These are phyloP conservation scores for Sardina pilchardus DNA, from an alignment of 2,113 vertebrate species.

Conservation along the genomic window DNA sequence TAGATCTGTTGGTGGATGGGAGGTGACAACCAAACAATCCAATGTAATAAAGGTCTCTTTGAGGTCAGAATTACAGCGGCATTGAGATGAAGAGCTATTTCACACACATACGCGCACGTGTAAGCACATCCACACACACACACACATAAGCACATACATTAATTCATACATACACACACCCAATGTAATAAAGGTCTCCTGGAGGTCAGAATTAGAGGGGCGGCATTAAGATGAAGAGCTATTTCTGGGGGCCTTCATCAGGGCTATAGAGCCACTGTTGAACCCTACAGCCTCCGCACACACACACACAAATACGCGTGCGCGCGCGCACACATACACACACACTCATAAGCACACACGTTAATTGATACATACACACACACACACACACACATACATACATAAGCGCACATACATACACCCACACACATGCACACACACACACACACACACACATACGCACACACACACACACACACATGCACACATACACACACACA, in stretches of 20 bases:
- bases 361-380: background rate
- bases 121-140: slow-evolving; percentile 3
- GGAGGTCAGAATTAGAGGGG: background rate
- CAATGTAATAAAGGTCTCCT: background rate
- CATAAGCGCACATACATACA: background rate
- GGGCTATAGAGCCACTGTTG: background rate
- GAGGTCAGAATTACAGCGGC: background rate
- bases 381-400: background rate
- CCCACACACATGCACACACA: background rate
- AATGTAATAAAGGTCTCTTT: slow-evolving; percentile 5
- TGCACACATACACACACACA: too few relatives aligned
- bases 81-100: background rate
- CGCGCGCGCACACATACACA: background rate
- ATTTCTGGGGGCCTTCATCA: background rate
- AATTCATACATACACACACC: too few relatives aligned
- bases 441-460: background rate
- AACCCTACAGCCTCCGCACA: background rate
- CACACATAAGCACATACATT: background rate
- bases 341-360: background rate
- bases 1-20: slow-evolving; percentile 4
- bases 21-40: slow-evolving; percentile 7
- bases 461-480: background rate
- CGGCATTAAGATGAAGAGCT: background rate
- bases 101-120: background rate
- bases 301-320: background rate